These are phyloP conservation scores for Reticulitermes lucifugus DNA, from an alignment of 2,888 invertebrate species.

Conservation along the genomic window DNA sequence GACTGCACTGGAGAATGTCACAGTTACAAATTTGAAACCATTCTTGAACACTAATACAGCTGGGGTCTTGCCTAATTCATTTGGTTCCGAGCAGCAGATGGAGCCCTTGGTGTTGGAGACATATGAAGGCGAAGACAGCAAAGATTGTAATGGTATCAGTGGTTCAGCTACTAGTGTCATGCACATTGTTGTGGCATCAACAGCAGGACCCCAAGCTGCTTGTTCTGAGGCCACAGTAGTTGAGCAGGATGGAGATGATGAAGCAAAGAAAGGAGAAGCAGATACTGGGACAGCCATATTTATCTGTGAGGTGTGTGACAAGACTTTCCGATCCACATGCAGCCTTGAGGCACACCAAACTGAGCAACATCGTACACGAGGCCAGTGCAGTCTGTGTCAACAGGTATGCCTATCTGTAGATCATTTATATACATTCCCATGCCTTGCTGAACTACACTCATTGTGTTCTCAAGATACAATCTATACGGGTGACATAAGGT, in stretches of 20 bases:
- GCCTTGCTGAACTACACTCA: too few species aligned
- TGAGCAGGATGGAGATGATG: neutral
- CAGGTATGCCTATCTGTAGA: conserved; percentile 27
- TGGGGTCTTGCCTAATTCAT: neutral
- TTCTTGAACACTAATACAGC: conserved; percentile 1
- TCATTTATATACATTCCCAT: too few species aligned
- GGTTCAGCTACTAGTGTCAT: conserved; percentile 31
- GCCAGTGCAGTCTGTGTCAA: conserved; percentile 48
- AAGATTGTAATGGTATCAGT: neutral
- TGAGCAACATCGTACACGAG: conserved; percentile 43
- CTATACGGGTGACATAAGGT: too few species aligned
- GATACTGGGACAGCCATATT: conserved; percentile 27
- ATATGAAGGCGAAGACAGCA: conserved; percentile 19
- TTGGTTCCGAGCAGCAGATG: neutral
- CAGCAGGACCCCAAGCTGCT: neutral
- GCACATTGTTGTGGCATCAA: conserved; percentile 45
- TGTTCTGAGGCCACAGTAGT: neutral
- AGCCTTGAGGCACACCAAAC: conserved; percentile 43
- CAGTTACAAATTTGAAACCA: conserved; percentile 23
- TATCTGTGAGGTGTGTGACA: conserved; percentile 50
- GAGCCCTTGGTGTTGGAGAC: conserved; percentile 35
- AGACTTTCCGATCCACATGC: conserved; percentile 36
- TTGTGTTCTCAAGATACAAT: neutral
- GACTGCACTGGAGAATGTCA: neutral
- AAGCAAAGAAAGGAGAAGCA: neutral